phyloP scores from a whole-genome alignment of 2,797 vertebrate species.

The Chelmon rostratus region DNA sequence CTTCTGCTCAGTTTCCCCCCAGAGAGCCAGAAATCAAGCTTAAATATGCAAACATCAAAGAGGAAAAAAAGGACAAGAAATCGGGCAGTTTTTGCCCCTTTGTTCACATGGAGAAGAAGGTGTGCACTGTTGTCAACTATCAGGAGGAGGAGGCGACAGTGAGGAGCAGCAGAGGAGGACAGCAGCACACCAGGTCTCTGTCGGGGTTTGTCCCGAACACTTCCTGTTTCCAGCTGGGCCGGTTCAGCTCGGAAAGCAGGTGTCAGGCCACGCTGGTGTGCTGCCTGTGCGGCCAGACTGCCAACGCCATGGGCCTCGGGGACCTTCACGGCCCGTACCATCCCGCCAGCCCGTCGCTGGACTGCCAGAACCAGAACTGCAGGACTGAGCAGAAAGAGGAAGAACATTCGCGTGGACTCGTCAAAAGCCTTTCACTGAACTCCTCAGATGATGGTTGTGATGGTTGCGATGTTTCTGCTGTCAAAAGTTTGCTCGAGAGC shows the following conservation, averaged over 20 bases:
- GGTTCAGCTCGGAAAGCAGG: slow-evolving; percentile 48
- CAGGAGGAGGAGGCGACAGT: slow-evolving; percentile 74
- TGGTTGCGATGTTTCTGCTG: slow-evolving; percentile 1
- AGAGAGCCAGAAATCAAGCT: slow-evolving; percentile 83
- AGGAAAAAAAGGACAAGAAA: slow-evolving; percentile 65
- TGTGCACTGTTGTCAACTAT: slow-evolving; percentile 84
- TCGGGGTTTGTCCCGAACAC: slow-evolving; percentile 78
- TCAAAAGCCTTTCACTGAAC: slow-evolving; percentile 9
- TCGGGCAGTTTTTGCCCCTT: slow-evolving; percentile 78
- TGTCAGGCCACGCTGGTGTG: slow-evolving; percentile 63
- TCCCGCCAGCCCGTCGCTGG: slow-evolving; percentile 15
- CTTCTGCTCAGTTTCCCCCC: slow-evolving; percentile 63
- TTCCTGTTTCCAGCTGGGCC: slow-evolving; percentile 82
- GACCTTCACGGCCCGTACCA: slow-evolving; percentile 87
- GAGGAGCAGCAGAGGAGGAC: slow-evolving; percentile 33
- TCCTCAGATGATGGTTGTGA: slow-evolving; percentile 12
- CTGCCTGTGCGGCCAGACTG: slow-evolving; percentile 81
- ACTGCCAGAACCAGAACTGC: slow-evolving; percentile 15
- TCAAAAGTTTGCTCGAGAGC: neutral
- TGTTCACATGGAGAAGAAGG: slow-evolving; percentile 70
- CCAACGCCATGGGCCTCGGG: slow-evolving; percentile 80
- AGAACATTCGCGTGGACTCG: neutral
- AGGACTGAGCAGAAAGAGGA: slow-evolving; percentile 33
- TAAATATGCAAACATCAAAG: slow-evolving; percentile 69
- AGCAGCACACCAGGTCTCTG: neutral